Percentiles rank a stretch among this genome's conserved stretches.
Evolutionary conservation across 1,140 invertebrate genomes (phyloP).

Genomic region (Tyrophagus putrescentiae): DNA sequence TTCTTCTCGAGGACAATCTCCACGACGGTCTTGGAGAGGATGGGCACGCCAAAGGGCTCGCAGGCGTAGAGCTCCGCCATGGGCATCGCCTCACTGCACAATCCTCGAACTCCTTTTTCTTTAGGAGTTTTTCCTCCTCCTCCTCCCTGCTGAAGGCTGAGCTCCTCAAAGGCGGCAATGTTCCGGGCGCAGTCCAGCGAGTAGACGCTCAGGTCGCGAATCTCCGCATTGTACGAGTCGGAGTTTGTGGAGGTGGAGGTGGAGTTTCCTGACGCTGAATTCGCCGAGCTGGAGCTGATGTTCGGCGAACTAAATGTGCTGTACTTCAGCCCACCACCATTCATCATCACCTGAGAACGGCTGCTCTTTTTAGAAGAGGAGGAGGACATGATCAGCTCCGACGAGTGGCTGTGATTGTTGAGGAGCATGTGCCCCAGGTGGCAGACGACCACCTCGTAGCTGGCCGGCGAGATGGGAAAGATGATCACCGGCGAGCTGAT

Average conservation of each 20-base stretch:
- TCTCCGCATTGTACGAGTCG: slow-evolving; percentile 35
- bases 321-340: too few species aligned
- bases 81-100: slow-evolving; percentile 25
- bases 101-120: too few species aligned
- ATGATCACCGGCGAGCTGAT: slow-evolving; percentile 79
- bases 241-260: neutral
- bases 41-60: slow-evolving; percentile 45
- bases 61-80: slow-evolving; percentile 52
- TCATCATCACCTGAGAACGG: too few species aligned
- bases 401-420: slow-evolving; percentile 16
- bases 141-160: slow-evolving; percentile 18
- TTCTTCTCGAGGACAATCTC: slow-evolving; percentile 33
- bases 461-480: slow-evolving; percentile 57
- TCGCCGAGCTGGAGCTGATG: slow-evolving; percentile 20
- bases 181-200: slow-evolving; percentile 42
- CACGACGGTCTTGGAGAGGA: slow-evolving; percentile 65
- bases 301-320: too few species aligned
- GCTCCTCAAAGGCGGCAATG: slow-evolving; percentile 34
- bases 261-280: too few species aligned
- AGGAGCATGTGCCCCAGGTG: slow-evolving; percentile 66
- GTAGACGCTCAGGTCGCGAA: slow-evolving; percentile 74
- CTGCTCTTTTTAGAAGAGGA: too few species aligned
- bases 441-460: slow-evolving; percentile 70
- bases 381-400: slow-evolving; percentile 7
- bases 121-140: too few species aligned